Evolutionary conservation across 2,888 invertebrate genomes (phyloP), one percentile per base, ranked within the genome.

Genomic region (Perizoma flavofasciatum): DNA sequence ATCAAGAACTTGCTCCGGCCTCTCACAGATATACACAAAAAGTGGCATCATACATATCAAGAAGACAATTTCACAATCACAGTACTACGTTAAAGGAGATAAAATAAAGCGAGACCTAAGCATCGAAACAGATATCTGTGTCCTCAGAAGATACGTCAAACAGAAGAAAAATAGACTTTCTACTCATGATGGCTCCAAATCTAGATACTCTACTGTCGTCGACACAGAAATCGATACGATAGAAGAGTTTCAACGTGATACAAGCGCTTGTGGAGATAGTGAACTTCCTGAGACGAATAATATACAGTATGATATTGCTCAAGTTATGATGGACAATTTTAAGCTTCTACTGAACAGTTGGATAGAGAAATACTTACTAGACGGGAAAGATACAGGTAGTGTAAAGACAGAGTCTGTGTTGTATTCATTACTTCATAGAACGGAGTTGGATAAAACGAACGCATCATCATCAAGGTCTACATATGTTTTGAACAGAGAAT

Each of bases 91-190:
- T 7, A 70, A 80, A 0, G 76, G 73, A 34, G 76, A 71, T 0
- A 83, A 74, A 69, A 6, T 79, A 0, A 89, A 85, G 73, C 79
- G 81, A 67, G 89, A 91, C 66, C 69, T 88, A 0, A 84, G 90
- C 54, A 69, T 88, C 6, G 91, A 88, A 75, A 91, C 91, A 0
- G 85, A 86, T 51, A 66, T 83, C 9, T 91, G 91, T 61, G 74
- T 83, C 37, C 68, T 89, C 0, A 79, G 87, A 63, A 78, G 86
- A 49, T 76, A 81, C 64, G 82, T 69, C 49, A 88, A 73, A 72
- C 78, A 56, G 8, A 84, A 81, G 64, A 78, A 71, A 39, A 75
- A 72, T n/a, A 83, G 68, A 70, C 40, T 72, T 5, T 75, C 72
- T 5, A 66, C 67, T 11, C 69, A 68, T 41, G 71, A 70, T 40